Percentiles rank a stretch among this genome's conserved stretches.
phyloP scores from a whole-genome alignment of 2,113 vertebrate species.

The Toxostoma redivivum region DNA sequence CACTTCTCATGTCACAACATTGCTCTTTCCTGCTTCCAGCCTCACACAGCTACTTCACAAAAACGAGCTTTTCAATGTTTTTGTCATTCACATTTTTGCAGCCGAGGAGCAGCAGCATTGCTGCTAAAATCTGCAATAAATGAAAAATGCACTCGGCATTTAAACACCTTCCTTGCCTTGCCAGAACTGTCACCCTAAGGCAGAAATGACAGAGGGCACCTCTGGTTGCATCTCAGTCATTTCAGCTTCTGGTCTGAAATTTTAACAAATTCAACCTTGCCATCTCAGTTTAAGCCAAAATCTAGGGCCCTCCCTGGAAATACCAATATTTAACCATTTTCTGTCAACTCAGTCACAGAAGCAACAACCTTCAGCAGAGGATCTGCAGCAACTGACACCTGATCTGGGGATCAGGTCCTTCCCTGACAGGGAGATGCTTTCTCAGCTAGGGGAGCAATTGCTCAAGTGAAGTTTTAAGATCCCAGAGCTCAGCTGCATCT shows the following conservation, averaged over 20 bases:
- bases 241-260: neutral
- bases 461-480: neutral
- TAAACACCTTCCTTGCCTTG: neutral
- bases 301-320: neutral
- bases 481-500: neutral
- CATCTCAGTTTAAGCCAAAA: neutral
- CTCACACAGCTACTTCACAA: neutral
- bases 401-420: neutral
- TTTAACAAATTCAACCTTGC: neutral
- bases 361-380: neutral
- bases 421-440: neutral
- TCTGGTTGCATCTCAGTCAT: neutral
- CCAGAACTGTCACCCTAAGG: neutral
- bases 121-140: neutral
- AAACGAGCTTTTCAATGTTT: neutral
- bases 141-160: neutral
- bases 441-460: neutral
- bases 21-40: neutral
- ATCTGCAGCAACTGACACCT: neutral
- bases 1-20: neutral
- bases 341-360: neutral
- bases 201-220: neutral
- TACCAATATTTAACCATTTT: neutral
- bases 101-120: neutral
- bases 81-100: fast-evolving